A percentile compares a stretch with the other conserved stretches of the same genome.
Evolutionary conservation across 1,140 invertebrate species (phyloP).

Genomic region (Aphaenogaster rudis): DNA sequence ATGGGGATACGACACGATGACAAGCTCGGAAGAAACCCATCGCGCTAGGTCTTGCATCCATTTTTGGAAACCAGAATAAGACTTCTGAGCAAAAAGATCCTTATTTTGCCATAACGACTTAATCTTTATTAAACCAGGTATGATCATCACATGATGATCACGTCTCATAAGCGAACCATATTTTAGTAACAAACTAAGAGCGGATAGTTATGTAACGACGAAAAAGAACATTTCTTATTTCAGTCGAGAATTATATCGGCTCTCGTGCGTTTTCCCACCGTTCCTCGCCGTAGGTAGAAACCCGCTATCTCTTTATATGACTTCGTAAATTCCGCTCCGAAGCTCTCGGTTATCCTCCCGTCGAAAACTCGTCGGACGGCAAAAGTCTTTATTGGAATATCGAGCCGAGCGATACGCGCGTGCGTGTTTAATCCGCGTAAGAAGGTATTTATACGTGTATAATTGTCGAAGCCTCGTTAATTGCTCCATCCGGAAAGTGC

Average conservation of each 20-base stretch:
- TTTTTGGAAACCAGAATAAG: neutral
- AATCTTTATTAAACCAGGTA: neutral
- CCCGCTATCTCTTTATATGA: conserved; percentile 3
- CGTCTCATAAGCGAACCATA: neutral
- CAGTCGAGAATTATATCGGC: conserved; percentile 3
- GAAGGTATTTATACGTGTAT: conserved; percentile 50
- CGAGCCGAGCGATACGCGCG: conserved; percentile 22
- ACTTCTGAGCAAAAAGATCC: neutral
- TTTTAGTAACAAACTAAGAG: neutral
- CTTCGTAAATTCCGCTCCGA: conserved; percentile 18
- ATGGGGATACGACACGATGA: neutral
- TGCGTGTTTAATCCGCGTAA: conserved; percentile 50
- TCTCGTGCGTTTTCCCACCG: neutral
- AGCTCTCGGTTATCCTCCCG: neutral
- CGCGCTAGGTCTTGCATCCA: neutral
- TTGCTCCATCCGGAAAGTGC: conserved; percentile 56
- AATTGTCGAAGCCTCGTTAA: conserved; percentile 60
- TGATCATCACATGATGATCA: neutral
- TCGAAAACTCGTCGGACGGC: conserved; percentile 55
- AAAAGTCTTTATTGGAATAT: conserved; percentile 58
- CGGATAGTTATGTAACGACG: neutral
- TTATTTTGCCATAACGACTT: neutral
- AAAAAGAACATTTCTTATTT: neutral
- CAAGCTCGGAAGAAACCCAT: neutral
- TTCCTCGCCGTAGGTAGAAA: neutral